Base-by-base conservation (phyloP, 37 sponge, comb jelly and placozoan genomes). In the Eunapius fragilis region DNA sequence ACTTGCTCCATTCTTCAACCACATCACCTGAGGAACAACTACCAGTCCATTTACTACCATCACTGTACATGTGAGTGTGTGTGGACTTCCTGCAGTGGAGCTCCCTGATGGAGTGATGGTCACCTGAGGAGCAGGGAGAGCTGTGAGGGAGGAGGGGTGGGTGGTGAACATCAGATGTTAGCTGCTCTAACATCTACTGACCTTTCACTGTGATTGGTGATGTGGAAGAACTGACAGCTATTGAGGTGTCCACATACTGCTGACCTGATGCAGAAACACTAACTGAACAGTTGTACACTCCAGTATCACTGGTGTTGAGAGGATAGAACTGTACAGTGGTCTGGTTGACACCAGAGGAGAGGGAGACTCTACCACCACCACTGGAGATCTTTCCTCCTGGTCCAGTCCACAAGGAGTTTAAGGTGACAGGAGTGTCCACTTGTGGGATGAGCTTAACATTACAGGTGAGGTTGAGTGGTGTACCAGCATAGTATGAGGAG, bases 1-100 rank as follows among this genome's bases (percentile, higher is more conserved):
- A 25, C 32, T 25, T 31, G 31, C 7, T 3, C 9, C 31, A 4
- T 75, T 75, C 25, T 31, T 35, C 9, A 75, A 25, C 75, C 75
- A 75, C 75, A 36, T 25, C 25, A 75, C 31, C 32, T 25, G 34
- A 36, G 75, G 75, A 31, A 36, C 25, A 25, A 36, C 25, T 58
- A 58, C 58, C 58, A 58, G 58, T 58, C 58, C 58, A 58, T 58
- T 58, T 58, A 58, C 58, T 58, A 75, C 75, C 25, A 25, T 31
- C 31, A 75, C 75, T 36, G 75, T 75, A 31, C 75, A 75, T 33
- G 75, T 75, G 9, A 75, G 75, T 2, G 4, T 33, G 75, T 31
- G 34, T 75, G 75, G 31, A 24, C 34, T 35, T 75, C 75, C 75
- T 31, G 75, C 75, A 31, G 32, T 31, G 32, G 31, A 25, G 25